A percentile compares a stretch with the other conserved stretches of the same genome.
Conservation (phyloP, 2,113 vertebrate species). For the Azemiops feae region DNA sequence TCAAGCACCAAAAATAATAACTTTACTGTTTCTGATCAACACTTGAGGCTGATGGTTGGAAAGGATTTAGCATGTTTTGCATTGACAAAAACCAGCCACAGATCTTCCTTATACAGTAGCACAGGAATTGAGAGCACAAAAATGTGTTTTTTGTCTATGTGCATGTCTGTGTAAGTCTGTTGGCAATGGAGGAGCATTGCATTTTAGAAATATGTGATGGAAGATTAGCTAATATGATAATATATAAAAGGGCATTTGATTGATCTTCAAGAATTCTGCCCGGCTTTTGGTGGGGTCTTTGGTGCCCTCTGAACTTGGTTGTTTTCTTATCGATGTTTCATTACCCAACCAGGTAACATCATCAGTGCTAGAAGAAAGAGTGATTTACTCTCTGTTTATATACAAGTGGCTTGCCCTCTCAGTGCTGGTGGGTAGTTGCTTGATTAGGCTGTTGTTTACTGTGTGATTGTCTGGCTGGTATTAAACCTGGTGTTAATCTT, state of each 20-base stretch:
- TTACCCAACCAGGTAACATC: not conserved
- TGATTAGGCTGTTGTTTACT: not conserved
- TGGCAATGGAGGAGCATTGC: not conserved
- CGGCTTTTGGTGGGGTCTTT: not conserved
- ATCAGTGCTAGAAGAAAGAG: not conserved
- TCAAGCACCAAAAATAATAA: slow-evolving; percentile 50
- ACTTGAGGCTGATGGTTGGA: slow-evolving; percentile 64
- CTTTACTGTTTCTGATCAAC: slow-evolving; percentile 69
- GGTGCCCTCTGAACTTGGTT: not conserved
- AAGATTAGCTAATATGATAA: not conserved
- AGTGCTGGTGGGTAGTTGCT: not conserved
- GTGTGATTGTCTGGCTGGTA: not conserved
- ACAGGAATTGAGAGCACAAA: slow-evolving; percentile 8
- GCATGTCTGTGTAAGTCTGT: not conserved
- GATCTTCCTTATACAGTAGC: slow-evolving; percentile 25
- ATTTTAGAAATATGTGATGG: not conserved
- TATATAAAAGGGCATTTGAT: not conserved
- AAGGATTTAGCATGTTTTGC: slow-evolving; percentile 56
- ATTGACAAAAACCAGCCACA: slow-evolving; percentile 55
- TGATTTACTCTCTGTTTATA: not conserved
- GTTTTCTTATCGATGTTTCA: not conserved
- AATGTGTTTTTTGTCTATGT: slow-evolving; percentile 1
- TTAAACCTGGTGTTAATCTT: not conserved
- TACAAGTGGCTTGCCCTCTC: not conserved
- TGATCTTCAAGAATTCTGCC: not conserved